Percentiles rank a stretch among this genome's conserved stretches.
Conservation (phyloP, 2,797 vertebrate genomes). For the Microchirus variegatus region DNA sequence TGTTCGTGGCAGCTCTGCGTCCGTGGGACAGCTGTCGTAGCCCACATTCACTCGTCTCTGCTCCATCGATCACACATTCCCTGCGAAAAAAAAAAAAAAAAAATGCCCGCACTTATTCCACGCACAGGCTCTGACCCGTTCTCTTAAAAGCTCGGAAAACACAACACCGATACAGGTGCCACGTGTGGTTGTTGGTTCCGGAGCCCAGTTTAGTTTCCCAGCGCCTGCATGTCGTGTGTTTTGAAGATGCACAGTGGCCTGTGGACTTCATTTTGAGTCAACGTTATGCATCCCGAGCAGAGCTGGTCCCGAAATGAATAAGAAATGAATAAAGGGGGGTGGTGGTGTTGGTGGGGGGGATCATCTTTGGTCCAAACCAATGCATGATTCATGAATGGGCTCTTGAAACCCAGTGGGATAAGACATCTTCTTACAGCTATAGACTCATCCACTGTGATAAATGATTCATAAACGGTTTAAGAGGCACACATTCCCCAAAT, state of each 20-base stretch:
- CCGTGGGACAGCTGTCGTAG: conserved; percentile 77
- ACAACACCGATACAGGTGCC: conserved; percentile 53
- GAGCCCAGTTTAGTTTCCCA: conserved; percentile 34
- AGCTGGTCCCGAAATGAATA: conserved; percentile 62
- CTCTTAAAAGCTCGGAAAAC: conserved; percentile 39
- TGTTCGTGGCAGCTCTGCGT: conserved; percentile 70
- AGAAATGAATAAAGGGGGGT: conserved; percentile 50
- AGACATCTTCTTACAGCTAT: conserved; percentile 64
- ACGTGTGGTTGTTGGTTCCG: conserved; percentile 64
- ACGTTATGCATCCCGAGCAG: conserved; percentile 58
- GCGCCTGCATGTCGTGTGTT: conserved; percentile 55
- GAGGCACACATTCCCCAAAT: conserved; percentile 52
- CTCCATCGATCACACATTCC: conserved; percentile 69
- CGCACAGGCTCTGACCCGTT: conserved; percentile 25
- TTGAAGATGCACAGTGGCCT: conserved; percentile 70
- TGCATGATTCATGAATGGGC: conserved; percentile 78
- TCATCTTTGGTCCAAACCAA: conserved; percentile 61
- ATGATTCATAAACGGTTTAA: conserved; percentile 66
- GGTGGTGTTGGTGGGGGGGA: conserved; percentile 13
- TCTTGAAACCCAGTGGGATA: conserved; percentile 70
- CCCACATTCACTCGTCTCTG: conserved; percentile 69
- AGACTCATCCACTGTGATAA: conserved; percentile 58
- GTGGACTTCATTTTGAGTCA: conserved; percentile 77
- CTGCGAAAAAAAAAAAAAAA: conserved; percentile 56
- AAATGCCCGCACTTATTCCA: conserved; percentile 55